A percentile compares a stretch with the other conserved stretches of the same genome.
phyloP scores from a whole-genome alignment of 2,888 invertebrate species.

The Drosophila birchii region DNA sequence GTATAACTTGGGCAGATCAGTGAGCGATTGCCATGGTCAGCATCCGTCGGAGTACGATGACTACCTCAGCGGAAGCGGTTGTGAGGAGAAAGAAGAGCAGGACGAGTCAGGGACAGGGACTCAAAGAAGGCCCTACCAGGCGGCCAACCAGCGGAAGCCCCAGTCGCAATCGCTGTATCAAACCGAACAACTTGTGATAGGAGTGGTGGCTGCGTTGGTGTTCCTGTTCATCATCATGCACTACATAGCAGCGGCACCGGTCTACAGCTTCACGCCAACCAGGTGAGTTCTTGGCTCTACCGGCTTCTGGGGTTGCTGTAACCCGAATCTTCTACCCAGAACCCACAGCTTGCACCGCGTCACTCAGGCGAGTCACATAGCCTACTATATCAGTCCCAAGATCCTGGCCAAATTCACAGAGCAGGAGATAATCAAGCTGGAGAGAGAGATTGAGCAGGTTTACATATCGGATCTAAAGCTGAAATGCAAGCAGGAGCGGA shows the following conservation, averaged over 20 bases:
- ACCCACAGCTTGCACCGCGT: conserved; percentile 86
- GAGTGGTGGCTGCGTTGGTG: conserved; percentile 88
- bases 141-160: conserved; percentile 75
- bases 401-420: conserved; percentile 85
- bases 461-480: conserved; percentile 57
- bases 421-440: conserved; percentile 48
- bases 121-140: conserved; percentile 68
- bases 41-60: conserved; percentile 6
- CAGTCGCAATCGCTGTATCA: conserved; percentile 70
- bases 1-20: conserved; percentile 86
- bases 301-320: not conserved
- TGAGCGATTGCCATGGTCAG: conserved; percentile 69
- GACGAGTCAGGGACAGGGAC: conserved; percentile 46
- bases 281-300: conserved; percentile 66
- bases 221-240: conserved; percentile 87
- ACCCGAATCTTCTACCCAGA: conserved; percentile 40
- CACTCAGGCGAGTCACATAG: conserved; percentile 92
- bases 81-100: conserved; percentile 88
- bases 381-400: conserved; percentile 97
- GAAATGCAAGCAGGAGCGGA: conserved; percentile 65
- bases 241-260: conserved; percentile 86
- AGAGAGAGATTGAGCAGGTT: conserved; percentile 60
- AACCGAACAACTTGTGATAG: conserved; percentile 66
- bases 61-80: conserved; percentile 85
- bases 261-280: conserved; percentile 93